phyloP scores from a whole-genome alignment of 2,113 vertebrate genomes.

The Azemiops feae region DNA sequence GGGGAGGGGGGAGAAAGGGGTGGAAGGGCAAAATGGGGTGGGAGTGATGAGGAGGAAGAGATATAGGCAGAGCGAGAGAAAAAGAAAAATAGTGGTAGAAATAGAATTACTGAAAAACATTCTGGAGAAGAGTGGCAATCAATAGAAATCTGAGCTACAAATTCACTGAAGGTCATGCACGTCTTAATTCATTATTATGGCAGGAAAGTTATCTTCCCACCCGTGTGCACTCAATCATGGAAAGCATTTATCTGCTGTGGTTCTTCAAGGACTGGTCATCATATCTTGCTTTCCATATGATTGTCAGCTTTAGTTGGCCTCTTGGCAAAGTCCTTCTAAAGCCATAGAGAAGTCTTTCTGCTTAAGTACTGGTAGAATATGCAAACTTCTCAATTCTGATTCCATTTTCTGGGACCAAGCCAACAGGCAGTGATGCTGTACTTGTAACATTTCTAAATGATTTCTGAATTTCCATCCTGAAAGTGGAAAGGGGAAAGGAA shows the following conservation, averaged over 20 bases:
- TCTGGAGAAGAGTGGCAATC: neutral
- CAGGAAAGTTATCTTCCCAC: neutral
- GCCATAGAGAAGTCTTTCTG: neutral
- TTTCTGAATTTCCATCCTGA: neutral
- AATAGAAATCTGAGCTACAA: neutral
- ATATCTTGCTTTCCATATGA: neutral
- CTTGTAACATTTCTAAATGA: neutral
- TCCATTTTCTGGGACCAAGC: neutral
- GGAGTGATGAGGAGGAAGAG: neutral
- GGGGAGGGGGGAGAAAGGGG: neutral
- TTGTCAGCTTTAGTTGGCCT: neutral
- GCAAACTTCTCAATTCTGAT: neutral
- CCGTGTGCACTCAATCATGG: neutral
- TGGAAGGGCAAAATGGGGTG: slow-evolving; percentile 13
- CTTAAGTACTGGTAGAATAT: neutral
- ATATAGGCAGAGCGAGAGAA: neutral
- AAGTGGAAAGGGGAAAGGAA: neutral
- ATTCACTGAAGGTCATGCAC: neutral
- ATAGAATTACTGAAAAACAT: neutral
- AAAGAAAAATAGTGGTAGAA: neutral
- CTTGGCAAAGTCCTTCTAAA: neutral
- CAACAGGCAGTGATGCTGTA: neutral
- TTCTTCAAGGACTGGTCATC: neutral
- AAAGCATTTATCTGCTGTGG: neutral
- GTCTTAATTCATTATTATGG: neutral